Percentiles rank a stretch among this genome's conserved stretches.
Conservation (phyloP, 2,113 vertebrate genomes). For the Hystrix cristata region DNA sequence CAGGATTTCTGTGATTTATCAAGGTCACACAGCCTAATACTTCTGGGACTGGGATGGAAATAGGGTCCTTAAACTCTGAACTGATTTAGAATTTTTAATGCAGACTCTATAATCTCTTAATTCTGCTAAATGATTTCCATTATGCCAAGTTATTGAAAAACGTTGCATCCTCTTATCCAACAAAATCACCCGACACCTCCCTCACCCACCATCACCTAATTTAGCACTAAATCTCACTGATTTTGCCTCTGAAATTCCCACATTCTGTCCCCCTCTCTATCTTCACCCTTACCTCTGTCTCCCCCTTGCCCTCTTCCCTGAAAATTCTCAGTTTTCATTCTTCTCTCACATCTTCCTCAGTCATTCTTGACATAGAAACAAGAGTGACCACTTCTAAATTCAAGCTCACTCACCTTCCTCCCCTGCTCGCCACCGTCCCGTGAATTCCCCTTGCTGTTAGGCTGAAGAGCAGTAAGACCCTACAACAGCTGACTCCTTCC, state of each 20-base stretch:
- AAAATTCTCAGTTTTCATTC: background rate
- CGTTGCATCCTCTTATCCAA: background rate
- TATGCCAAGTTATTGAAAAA: background rate
- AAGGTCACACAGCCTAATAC: background rate
- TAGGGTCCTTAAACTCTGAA: background rate
- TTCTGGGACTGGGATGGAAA: background rate
- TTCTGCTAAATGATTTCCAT: background rate
- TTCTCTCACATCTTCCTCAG: background rate
- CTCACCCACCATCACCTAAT: background rate
- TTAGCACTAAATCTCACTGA: background rate
- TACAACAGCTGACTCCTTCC: background rate
- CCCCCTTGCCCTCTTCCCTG: background rate
- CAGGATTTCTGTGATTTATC: slow-evolving; percentile 22
- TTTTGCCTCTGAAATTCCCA: background rate
- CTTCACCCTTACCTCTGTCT: background rate
- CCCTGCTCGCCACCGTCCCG: no score
- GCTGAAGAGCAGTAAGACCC: background rate
- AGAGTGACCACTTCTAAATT: background rate
- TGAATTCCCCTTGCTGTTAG: background rate
- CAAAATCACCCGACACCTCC: background rate
- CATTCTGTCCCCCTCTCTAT: background rate
- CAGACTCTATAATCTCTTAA: background rate
- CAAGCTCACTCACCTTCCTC: background rate
- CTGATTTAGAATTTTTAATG: background rate
- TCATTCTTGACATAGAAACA: background rate